Conservation (phyloP, 2,888 invertebrate species). For the Pristionchus mayeri region DNA sequence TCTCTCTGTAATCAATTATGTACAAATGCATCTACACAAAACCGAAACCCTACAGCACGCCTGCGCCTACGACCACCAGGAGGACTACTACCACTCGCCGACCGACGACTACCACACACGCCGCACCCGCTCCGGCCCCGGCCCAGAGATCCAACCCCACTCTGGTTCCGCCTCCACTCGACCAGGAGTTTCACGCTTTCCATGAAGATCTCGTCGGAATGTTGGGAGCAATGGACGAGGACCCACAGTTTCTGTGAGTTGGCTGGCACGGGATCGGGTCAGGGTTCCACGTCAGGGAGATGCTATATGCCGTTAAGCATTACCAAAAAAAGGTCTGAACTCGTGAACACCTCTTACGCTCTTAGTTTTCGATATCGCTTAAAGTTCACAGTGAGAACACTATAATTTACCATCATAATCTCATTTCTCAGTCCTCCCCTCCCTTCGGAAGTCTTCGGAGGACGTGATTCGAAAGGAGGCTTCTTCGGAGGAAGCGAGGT, state of each 20-base stretch:
- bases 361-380: too few species aligned
- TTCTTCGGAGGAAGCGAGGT: conserved; percentile 11
- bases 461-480: background rate
- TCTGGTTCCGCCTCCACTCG: background rate
- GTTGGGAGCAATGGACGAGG: conserved; percentile 2
- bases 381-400: too few species aligned
- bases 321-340: too few species aligned
- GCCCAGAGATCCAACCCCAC: background rate
- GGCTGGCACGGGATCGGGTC: background rate
- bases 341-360: too few species aligned
- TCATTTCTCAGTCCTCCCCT: conserved; percentile 3
- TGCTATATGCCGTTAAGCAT: too few species aligned
- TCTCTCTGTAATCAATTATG: too few species aligned
- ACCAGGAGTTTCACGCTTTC: conserved; percentile 11
- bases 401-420: too few species aligned
- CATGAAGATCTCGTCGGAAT: background rate
- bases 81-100: background rate
- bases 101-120: background rate
- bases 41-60: background rate
- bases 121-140: background rate
- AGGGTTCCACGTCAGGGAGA: too few species aligned
- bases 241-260: conserved; percentile 14
- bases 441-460: background rate
- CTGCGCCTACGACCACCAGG: background rate
- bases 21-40: too few species aligned